Conservation (phyloP, 2,888 invertebrate genomes). For the Orchestes rusci region DNA sequence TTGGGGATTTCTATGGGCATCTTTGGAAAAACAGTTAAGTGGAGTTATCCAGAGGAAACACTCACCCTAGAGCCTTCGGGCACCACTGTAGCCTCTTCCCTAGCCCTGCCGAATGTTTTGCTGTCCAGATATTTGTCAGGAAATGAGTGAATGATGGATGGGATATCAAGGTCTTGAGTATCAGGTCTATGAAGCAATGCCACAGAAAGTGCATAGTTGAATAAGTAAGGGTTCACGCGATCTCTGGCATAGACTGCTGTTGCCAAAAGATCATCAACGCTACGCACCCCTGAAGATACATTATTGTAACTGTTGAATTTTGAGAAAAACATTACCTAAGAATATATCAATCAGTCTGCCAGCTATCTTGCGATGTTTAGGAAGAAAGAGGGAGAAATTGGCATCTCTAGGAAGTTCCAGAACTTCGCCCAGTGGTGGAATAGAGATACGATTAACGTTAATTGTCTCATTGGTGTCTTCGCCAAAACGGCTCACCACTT, state of each 20-base stretch:
- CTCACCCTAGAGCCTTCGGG: slow-evolving; percentile 44
- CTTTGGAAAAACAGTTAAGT: no score
- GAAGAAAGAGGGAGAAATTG: slow-evolving; percentile 69
- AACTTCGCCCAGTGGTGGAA: slow-evolving; percentile 54
- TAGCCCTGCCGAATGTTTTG: slow-evolving; percentile 59
- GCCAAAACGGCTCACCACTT: slow-evolving; percentile 54
- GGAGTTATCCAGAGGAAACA: no score
- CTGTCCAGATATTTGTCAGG: slow-evolving; percentile 79
- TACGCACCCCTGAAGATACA: no score
- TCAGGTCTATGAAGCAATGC: slow-evolving; percentile 67
- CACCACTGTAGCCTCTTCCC: slow-evolving; percentile 61
- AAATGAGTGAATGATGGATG: slow-evolving; percentile 69
- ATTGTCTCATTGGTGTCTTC: slow-evolving; percentile 49
- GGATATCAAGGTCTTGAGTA: slow-evolving; percentile 61
- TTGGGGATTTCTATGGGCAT: slow-evolving; percentile 60
- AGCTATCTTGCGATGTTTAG: slow-evolving; percentile 63
- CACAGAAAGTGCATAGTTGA: slow-evolving; percentile 71
- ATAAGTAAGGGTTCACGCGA: slow-evolving; percentile 71
- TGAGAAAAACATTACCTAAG: no score
- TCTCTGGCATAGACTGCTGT: slow-evolving; percentile 65
- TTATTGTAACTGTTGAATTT: no score
- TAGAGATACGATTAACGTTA: slow-evolving; percentile 46
- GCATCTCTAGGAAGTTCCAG: slow-evolving; percentile 52
- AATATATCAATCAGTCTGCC: slow-evolving; percentile 62
- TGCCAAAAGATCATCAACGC: slow-evolving; percentile 64